Evolutionary conservation across 2,113 vertebrate species (phyloP).

Genomic region (Diadophis punctatus): DNA sequence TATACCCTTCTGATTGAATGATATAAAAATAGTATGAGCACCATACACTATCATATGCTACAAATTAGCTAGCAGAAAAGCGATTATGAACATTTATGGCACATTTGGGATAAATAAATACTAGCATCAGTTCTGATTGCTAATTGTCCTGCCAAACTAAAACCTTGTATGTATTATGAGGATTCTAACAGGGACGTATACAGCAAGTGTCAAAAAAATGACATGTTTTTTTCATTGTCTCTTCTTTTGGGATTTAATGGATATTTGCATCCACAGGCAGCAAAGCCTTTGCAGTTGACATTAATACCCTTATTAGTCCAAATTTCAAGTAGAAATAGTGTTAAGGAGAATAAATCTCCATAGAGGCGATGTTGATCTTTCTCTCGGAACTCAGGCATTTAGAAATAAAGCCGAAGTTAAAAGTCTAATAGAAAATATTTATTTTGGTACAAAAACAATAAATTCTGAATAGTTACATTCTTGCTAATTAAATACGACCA

Average conservation of each 20-base stretch:
- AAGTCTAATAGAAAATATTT: too few relatives aligned
- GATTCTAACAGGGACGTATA: neutral
- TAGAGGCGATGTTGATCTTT: too few relatives aligned
- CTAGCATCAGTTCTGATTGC: neutral
- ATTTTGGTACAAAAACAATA: too few relatives aligned
- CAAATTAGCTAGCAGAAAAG: neutral
- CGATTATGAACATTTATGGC: neutral
- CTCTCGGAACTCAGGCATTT: too few relatives aligned
- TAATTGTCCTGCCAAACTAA: neutral
- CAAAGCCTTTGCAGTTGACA: neutral
- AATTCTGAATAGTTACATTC: too few relatives aligned
- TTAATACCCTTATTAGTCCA: neutral
- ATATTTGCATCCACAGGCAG: neutral
- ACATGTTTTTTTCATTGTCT: neutral
- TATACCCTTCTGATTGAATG: neutral
- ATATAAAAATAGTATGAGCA: neutral
- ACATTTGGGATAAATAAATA: neutral
- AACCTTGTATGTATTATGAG: neutral
- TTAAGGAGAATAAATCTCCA: too few relatives aligned
- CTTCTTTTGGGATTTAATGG: neutral
- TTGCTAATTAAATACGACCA: too few relatives aligned
- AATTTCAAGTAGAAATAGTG: neutral
- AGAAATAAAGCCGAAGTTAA: too few relatives aligned
- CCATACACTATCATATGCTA: neutral
- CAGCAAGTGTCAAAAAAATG: neutral